phyloP scores from a whole-genome alignment of 2,113 vertebrate genomes.

The Leuciscus idus region DNA sequence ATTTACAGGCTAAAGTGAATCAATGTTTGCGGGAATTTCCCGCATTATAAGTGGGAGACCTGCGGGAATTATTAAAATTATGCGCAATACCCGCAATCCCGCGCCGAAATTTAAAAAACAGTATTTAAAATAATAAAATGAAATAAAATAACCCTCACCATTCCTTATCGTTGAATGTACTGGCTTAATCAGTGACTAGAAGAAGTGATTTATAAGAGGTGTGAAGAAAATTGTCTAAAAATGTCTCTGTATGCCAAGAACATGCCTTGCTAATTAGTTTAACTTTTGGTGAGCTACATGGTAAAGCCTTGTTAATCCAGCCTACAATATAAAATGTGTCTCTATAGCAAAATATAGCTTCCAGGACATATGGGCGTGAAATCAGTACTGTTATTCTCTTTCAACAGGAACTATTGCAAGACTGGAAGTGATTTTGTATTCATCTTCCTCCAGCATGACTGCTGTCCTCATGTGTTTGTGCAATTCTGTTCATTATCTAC shows the following conservation, averaged over 20 bases:
- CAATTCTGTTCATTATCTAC: not conserved
- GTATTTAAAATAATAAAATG: not conserved
- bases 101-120: too few species aligned
- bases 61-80: too few species aligned
- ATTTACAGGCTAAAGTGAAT: too few species aligned
- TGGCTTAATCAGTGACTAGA: not conserved
- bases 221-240: not conserved
- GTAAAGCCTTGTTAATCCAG: not conserved
- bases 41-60: too few species aligned
- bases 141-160: not conserved
- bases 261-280: conserved; percentile 19
- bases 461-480: not conserved
- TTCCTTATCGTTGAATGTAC: not conserved
- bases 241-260: not conserved
- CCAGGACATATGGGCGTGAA: not conserved
- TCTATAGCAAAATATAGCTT: not conserved
- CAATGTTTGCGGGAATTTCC: too few species aligned
- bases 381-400: conserved; percentile 8
- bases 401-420: not conserved
- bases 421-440: not conserved
- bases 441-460: not conserved
- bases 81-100: too few species aligned
- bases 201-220: not conserved
- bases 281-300: conserved; percentile 21
- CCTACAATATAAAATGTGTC: not conserved